Base-by-base conservation (phyloP, 2,888 invertebrate genomes). In the Troides oblongomaculatus region DNA sequence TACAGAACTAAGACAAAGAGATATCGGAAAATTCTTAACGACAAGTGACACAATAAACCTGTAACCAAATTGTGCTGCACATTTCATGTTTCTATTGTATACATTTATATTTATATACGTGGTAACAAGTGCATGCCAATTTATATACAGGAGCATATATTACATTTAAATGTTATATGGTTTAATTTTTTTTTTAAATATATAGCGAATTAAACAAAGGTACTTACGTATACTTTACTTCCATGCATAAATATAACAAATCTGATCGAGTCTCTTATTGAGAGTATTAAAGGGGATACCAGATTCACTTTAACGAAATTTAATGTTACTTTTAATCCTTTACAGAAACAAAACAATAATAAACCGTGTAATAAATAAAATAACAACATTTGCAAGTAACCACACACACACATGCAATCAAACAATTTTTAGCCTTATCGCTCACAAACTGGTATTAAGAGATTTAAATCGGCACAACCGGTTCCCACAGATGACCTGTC, bases 401-500 rank as follows among this genome's bases (percentile, higher is more conserved):
- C 10, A 25, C 39, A 46, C 61, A 56, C 62, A 39, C 39, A 53
- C 36, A 50, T 56, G 23, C 56, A n/a, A 57, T 57, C 56, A 4
- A 10, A 57, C 8, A 21, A 23, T 57, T 57, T 57, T 23, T 43
- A 62, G 25, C 65, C 14, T 8, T 5, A 14, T 36, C 23, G 21
- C 21, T 36, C 57, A 58, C 46, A 30, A 6, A 53, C 50, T 23
- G 62, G 39, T 58, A 64, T 50, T 14, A 61, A 50, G 62, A 69
- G 61, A 66, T 62, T 58, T 46, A 69, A 69, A 66, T 64, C 65
- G 43, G 43, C 62, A 12, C 61, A 50, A 69, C 69, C 69, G 69
- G 69, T 66, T 62, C 65, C 50, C 69, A 62, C 69, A 57, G 69
- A 69, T 62, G 62, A 63, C 58, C 66, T 63, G 66, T 69, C 69